Percentiles rank a stretch among this genome's conserved stretches.
Conservation (phyloP, 2,113 vertebrate genomes). For the Xenus cinereus region DNA sequence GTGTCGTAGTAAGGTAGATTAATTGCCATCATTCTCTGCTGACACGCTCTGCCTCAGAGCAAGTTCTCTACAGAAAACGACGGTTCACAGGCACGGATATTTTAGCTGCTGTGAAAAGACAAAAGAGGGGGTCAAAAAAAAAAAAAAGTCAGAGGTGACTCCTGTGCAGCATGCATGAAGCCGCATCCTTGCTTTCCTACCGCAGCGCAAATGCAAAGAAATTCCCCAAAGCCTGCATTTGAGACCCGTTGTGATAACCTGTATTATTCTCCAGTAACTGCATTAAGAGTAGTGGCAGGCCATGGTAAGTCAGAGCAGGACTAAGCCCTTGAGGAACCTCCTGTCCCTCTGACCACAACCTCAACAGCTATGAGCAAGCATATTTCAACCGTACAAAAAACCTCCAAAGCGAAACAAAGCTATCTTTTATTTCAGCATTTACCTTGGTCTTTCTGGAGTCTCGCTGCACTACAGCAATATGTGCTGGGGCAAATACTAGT, state of each 20-base stretch:
- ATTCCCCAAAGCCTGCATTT: background rate
- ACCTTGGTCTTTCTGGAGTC: background rate
- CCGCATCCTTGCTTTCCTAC: background rate
- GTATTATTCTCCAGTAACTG: background rate
- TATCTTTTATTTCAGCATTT: background rate
- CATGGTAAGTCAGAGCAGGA: background rate
- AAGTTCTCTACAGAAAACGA: background rate
- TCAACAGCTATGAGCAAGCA: background rate
- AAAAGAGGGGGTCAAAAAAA: background rate
- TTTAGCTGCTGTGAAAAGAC: background rate
- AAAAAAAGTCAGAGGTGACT: background rate
- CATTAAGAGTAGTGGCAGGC: background rate
- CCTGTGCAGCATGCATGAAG: background rate
- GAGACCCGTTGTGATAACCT: background rate
- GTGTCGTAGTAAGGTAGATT: background rate
- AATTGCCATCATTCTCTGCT: background rate
- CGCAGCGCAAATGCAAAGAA: background rate
- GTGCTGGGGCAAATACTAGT: background rate
- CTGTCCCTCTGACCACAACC: background rate
- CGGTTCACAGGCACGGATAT: accelerated
- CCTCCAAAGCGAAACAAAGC: background rate
- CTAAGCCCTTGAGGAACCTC: background rate
- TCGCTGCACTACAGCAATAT: background rate
- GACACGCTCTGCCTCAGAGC: background rate
- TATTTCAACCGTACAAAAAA: background rate